phyloP scores from a whole-genome alignment of 2,113 vertebrate genomes.

The Cyprinodon brontotheroides region DNA sequence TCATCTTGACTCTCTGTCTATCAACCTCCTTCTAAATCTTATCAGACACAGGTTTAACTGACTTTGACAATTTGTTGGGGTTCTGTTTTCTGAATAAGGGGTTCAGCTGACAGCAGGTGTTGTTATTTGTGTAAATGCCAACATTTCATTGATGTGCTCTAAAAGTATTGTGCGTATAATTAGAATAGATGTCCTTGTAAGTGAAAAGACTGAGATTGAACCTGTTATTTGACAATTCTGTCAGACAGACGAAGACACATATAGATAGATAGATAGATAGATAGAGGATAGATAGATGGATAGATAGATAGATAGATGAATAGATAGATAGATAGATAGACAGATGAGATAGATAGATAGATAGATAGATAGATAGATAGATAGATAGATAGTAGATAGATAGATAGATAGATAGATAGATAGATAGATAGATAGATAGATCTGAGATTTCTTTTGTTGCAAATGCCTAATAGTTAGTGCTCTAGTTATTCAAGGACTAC shows the following conservation, averaged over 20 bases:
- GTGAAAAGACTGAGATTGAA: neutral
- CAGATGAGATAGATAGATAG: neutral
- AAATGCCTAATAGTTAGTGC: neutral
- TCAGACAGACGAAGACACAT: no score
- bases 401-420: neutral
- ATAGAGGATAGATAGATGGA: neutral
- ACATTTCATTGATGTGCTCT: constrained; percentile 29
- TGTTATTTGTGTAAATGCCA: constrained; percentile 41
- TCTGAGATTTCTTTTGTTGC: neutral
- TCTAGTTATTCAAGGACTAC: no score
- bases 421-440: neutral
- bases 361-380: neutral
- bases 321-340: neutral
- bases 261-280: neutral
- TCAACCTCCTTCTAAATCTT: constrained; percentile 28
- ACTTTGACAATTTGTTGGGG: constrained; percentile 39
- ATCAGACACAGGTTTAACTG: constrained; percentile 42
- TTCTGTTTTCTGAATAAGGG: constrained; percentile 23
- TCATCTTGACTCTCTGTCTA: constrained; percentile 44
- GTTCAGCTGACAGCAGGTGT: constrained; percentile 35
- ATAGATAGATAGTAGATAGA: neutral
- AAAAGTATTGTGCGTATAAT: constrained; percentile 25
- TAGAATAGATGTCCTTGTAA: neutral
- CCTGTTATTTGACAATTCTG: neutral
- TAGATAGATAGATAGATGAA: neutral